Base-by-base conservation (phyloP, 2,888 invertebrate species). In the Alitta virens region DNA sequence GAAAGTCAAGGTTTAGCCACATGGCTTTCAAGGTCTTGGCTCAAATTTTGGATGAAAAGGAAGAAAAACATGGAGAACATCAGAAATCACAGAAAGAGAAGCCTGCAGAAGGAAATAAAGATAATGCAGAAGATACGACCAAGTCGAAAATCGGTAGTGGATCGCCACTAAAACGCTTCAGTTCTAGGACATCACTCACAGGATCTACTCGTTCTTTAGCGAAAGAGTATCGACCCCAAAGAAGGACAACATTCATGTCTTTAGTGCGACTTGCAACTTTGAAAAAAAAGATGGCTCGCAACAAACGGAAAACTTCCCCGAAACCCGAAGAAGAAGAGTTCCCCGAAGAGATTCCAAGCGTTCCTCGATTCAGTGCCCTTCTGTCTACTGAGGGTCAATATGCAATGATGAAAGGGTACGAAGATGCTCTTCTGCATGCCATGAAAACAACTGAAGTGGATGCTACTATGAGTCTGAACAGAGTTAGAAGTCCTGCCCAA, bases 391-490 rank as follows among this genome's bases (percentile, higher is more conserved):
- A 78, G 58, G 79, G 78, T 0, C 79, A 79, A 66, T 79, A 74
- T 63, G 76, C 79, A 54, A 73, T 76, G 65, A 70, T 79, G 72
- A 78, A 78, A 63, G 75, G 79, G 0, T 79, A 79, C 58, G 79
- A 78, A 61, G 78, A 78, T 59, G 67, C 73, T 3, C 73, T 78
- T 3, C 40, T 68, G 1, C 50, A 57, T 1, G 43, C 53, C 18
- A 27, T 59, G 18, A 50, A 46, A 16, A 9, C 46, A 46, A 46
- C 5, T 46, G 3, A 46, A 5, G n/a, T 33, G 12, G 33, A 33
- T 12, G 5, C 33, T 7, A 7, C 33, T 33, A 33, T 7, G 50
- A 16, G 27, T 16, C 9, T 24, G 40, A 52, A 21, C 26, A 57
- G 49, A 49, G 46, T 26, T 16, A 57, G 27, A 27, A 49, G 49